phyloP scores from a whole-genome alignment of 2,113 vertebrate species.

The Pipa parva region DNA sequence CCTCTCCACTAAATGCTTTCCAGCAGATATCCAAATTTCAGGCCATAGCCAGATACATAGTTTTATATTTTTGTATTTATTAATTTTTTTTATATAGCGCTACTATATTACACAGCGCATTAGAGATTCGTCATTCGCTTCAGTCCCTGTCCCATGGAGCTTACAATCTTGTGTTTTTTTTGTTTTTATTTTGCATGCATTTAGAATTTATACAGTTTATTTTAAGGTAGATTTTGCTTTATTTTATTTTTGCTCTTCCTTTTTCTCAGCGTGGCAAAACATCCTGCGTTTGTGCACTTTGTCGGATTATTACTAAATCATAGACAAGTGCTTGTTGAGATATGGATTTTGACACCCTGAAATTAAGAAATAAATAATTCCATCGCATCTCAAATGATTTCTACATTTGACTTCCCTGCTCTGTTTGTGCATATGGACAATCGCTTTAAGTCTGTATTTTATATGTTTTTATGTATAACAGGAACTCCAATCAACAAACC shows the following conservation, averaged over 20 bases:
- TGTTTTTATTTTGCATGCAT: not conserved
- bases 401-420: too few relatives aligned
- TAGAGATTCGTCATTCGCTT: too few relatives aligned
- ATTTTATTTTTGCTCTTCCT: not conserved
- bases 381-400: too few relatives aligned
- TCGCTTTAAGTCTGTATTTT: too few relatives aligned
- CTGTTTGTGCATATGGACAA: too few relatives aligned
- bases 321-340: not conserved
- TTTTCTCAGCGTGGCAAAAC: not conserved
- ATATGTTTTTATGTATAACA: conserved; percentile 52
- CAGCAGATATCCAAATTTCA: not conserved
- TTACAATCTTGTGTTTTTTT: not conserved
- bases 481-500: conserved; percentile 98
- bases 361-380: too few relatives aligned
- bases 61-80: not conserved
- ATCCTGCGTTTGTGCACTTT: not conserved
- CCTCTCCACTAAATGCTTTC: not conserved
- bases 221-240: too few relatives aligned
- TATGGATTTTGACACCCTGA: not conserved
- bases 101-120: too few relatives aligned
- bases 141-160: too few relatives aligned
- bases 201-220: not conserved
- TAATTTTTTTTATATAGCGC: not conserved
- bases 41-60: not conserved
- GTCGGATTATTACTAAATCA: too few relatives aligned